phyloP scores from a whole-genome alignment of 2,113 vertebrate genomes.

The Thunnus thynnus region DNA sequence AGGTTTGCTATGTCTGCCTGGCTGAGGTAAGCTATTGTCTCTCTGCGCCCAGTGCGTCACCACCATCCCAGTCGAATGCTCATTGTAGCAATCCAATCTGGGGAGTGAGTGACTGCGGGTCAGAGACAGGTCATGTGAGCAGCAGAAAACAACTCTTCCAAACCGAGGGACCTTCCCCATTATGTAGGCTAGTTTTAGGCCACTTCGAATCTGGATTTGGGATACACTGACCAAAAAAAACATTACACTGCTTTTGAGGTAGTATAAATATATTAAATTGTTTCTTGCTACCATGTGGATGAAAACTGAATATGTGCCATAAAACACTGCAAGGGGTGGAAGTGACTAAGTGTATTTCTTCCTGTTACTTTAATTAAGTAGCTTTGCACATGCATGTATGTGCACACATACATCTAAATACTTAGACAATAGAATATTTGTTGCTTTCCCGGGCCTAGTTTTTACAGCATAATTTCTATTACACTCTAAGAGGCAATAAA shows the following conservation, averaged over 20 bases:
- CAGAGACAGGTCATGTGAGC: conserved; percentile 68
- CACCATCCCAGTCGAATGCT: conserved; percentile 66
- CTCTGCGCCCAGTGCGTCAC: conserved; percentile 72
- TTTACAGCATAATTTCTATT: conserved; percentile 9
- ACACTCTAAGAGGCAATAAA: conserved; percentile 19
- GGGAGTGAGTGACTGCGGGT: conserved; percentile 71
- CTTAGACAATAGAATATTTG: neutral
- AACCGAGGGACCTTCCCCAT: conserved; percentile 26
- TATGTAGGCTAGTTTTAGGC: conserved; percentile 1
- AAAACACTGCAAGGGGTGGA: conserved; percentile 11
- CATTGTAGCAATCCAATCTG: conserved; percentile 77
- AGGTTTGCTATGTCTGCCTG: conserved; percentile 84
- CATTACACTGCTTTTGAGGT: neutral
- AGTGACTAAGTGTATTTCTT: conserved; percentile 13
- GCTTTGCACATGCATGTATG: neutral
- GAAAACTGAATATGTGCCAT: neutral
- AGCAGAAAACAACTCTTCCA: conserved; percentile 51
- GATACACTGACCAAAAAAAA: neutral
- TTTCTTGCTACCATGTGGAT: neutral
- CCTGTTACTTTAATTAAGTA: neutral
- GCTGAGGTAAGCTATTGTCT: conserved; percentile 82
- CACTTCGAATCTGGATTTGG: conserved; percentile 10
- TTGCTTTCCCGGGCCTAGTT: neutral
- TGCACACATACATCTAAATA: neutral
- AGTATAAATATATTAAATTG: no score